Evolutionary conservation across 2,888 invertebrate genomes (phyloP).

Genomic region (Rhimphoctona megacephalus): DNA sequence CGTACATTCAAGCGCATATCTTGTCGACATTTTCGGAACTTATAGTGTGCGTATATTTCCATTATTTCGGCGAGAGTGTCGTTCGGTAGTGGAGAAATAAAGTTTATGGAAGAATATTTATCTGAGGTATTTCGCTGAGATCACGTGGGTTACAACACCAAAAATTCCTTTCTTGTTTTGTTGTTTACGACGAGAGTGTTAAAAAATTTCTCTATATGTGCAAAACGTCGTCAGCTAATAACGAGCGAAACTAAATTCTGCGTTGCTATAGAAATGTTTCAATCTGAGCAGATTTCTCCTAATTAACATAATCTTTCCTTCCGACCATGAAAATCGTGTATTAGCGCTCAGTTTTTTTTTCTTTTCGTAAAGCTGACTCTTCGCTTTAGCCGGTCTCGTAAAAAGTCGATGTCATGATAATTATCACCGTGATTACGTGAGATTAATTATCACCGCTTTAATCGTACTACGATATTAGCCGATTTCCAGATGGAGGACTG

Average conservation of each 20-base stretch:
- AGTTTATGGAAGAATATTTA: neutral
- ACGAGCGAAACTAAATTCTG: slow-evolving; percentile 32
- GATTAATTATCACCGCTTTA: neutral
- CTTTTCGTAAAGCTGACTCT: neutral
- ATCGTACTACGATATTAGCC: slow-evolving; percentile 30
- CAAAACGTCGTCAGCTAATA: slow-evolving; percentile 6
- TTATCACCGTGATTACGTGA: neutral
- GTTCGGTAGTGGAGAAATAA: neutral
- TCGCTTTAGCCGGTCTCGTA: slow-evolving; percentile 28
- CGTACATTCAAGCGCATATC: neutral
- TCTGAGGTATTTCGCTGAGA: neutral
- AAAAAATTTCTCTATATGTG: slow-evolving; percentile 60
- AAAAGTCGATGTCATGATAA: slow-evolving; percentile 58
- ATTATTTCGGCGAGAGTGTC: neutral
- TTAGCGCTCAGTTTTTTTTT: slow-evolving; percentile 22
- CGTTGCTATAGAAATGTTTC: slow-evolving; percentile 23
- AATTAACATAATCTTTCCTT: slow-evolving; percentile 68
- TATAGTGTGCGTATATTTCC: neutral
- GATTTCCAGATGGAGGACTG: neutral
- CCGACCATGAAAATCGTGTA: slow-evolving; percentile 49
- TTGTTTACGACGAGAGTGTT: neutral
- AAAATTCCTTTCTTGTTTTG: slow-evolving; percentile 13
- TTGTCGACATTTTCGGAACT: neutral
- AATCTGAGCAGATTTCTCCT: slow-evolving; percentile 66
- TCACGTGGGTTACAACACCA: slow-evolving; percentile 7